These are phyloP conservation scores for Gastrophysa polygoni DNA, from an alignment of 2,888 invertebrate genomes.

Conservation along the genomic window DNA sequence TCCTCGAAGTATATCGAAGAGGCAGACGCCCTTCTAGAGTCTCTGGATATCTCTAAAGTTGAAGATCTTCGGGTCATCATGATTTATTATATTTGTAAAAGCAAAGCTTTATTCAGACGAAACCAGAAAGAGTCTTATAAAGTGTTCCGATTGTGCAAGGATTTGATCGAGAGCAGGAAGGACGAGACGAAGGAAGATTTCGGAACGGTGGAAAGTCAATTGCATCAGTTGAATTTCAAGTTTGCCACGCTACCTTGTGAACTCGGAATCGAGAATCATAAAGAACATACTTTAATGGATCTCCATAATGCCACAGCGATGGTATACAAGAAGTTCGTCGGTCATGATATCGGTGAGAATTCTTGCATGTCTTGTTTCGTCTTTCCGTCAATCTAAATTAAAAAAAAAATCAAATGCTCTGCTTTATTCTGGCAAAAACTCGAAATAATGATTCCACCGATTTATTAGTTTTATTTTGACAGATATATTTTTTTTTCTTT, in stretches of 20 bases:
- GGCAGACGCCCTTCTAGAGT: conserved; percentile 30
- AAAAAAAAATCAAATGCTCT: no score
- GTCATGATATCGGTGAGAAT: conserved; percentile 19
- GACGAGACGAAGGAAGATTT: conserved; percentile 25
- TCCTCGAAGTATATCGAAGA: conserved; percentile 29
- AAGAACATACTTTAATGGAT: conserved; percentile 26
- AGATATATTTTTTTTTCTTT: no score
- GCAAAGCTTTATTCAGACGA: conserved; percentile 31
- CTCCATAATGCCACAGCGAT: conserved; percentile 32
- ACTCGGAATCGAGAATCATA: conserved; percentile 20
- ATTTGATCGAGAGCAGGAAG: conserved; percentile 23
- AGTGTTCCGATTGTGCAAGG: conserved; percentile 37
- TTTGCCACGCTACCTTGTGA: conserved; percentile 28
- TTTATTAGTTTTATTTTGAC: no score
- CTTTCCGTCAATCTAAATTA: no score
- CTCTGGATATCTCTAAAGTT: conserved; percentile 12
- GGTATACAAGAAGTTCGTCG: conserved; percentile 21
- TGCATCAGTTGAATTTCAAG: conserved; percentile 37
- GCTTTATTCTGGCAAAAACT: no score
- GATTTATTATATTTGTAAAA: conserved; percentile 36
- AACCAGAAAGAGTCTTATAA: conserved; percentile 34
- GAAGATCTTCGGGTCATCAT: conserved; percentile 21
- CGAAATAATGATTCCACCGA: no score
- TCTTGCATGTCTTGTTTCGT: no score
- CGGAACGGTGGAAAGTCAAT: conserved; percentile 34